phyloP scores from a whole-genome alignment of 2,797 vertebrate genomes.

The Liasis olivaceus region DNA sequence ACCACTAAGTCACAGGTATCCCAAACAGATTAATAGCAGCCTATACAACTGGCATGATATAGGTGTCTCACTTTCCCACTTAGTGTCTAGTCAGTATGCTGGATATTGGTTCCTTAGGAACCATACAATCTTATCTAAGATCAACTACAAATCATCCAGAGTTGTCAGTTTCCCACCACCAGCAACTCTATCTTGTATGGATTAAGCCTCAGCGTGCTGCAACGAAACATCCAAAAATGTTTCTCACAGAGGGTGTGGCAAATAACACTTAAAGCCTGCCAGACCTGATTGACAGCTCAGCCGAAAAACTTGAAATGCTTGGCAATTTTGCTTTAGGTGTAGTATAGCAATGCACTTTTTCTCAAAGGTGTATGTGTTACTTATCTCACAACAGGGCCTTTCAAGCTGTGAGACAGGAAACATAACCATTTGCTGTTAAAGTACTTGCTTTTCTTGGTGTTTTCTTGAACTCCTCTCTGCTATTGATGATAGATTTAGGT shows the following conservation, averaged over 20 bases:
- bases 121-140: neutral
- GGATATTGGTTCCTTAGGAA: neutral
- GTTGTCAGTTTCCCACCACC: neutral
- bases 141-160: neutral
- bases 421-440: conserved; percentile 9
- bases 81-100: neutral
- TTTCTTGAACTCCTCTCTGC: conserved; percentile 8
- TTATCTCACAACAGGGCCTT: neutral
- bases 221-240: conserved; percentile 45
- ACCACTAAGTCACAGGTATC: neutral
- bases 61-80: neutral
- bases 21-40: neutral
- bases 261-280: conserved; percentile 35
- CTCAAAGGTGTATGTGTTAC: conserved; percentile 18
- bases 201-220: conserved; percentile 34
- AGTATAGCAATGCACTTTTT: conserved; percentile 41
- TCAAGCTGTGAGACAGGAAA: neutral
- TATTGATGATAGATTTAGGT: neutral
- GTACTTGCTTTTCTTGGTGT: conserved; percentile 30
- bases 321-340: conserved; percentile 53
- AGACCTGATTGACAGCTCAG: conserved; percentile 65
- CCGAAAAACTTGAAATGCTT: conserved; percentile 65
- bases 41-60: no score
- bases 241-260: conserved; percentile 62
- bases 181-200: neutral